Conservation (phyloP, 2,113 vertebrate genomes). For the Sebastes fasciatus region DNA sequence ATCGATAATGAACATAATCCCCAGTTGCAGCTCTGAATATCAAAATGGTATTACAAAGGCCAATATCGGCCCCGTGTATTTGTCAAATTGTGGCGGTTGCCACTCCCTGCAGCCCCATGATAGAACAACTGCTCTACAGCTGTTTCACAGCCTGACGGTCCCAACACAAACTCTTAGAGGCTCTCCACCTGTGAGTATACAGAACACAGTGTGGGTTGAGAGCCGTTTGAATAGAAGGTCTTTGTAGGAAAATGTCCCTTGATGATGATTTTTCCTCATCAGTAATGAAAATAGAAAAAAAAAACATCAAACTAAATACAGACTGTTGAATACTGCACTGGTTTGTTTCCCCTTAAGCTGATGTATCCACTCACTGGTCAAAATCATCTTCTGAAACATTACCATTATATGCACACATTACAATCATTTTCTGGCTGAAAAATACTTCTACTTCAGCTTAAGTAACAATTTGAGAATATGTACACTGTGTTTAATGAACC, state of each 20-base stretch:
- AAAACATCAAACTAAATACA: background rate
- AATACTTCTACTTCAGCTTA: background rate
- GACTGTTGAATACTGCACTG: background rate
- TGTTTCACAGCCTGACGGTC: constrained; percentile 23
- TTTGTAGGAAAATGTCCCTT: constrained; percentile 36
- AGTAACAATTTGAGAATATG: background rate
- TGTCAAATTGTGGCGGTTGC: background rate
- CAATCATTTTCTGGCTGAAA: background rate
- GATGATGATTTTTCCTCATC: constrained; percentile 13
- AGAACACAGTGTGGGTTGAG: constrained; percentile 26
- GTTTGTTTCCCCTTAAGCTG: background rate
- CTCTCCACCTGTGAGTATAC: constrained; percentile 5
- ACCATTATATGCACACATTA: background rate
- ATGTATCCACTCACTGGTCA: background rate
- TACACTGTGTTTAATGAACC: background rate
- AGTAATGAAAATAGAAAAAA: background rate
- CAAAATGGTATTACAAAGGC: background rate
- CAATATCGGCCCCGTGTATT: background rate
- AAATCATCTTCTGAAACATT: background rate
- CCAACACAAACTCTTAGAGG: background rate
- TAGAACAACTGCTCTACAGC: constrained; percentile 36
- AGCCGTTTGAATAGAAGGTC: constrained; percentile 32
- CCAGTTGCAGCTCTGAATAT: background rate
- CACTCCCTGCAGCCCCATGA: constrained; percentile 35
- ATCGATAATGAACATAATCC: background rate